Base-by-base conservation (phyloP, 2,888 invertebrate species). In the Brachylomia viminalis region DNA sequence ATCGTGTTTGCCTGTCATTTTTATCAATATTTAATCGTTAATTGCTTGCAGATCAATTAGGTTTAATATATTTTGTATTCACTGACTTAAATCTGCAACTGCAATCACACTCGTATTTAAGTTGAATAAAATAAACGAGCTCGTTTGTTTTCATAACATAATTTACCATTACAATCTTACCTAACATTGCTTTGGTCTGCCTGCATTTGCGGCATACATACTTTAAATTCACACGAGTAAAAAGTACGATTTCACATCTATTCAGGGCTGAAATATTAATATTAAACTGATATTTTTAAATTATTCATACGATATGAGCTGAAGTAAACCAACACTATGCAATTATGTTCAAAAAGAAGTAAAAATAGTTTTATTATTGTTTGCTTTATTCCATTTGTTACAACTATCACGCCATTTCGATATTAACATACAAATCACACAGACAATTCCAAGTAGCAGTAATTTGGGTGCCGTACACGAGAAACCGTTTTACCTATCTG, bases 201-300 rank as follows among this genome's bases (percentile, higher is more conserved):
- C 75, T 83, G 76, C 79, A 85, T 88, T 84, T 80, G 74, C 75
- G 70, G 76, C 79, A 82, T 87, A 87, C 75, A 82, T 87, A 87
- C 75, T 87, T 82, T 73, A 83, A 88, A 80, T 79, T 75, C 69
- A 77, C 47, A 69, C 70, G 23, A 66, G n/a, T 85, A 47, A 77
- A 47, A 77, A 75, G 83, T 70, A 13, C 74, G 45, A 75, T 74
- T 74, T 75, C 54, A 77, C 47, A 85, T 72, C 69, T 66, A 62
- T 58, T 56, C 42, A 54, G 15, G 64, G 27, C n/a, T 75, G 11
- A 61, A 75, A 33, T 54, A 33, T 74, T 20, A 30, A 30, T 27
- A 65, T 47, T 47, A 30, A 62, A 62, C 13, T 33, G 2, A 33
- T 5, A 54, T 15, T 23, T 68, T 30, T 8, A 62, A 54, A 52